Conservation (phyloP, 1,140 invertebrate species). For the Rhagoletis pomonella region DNA sequence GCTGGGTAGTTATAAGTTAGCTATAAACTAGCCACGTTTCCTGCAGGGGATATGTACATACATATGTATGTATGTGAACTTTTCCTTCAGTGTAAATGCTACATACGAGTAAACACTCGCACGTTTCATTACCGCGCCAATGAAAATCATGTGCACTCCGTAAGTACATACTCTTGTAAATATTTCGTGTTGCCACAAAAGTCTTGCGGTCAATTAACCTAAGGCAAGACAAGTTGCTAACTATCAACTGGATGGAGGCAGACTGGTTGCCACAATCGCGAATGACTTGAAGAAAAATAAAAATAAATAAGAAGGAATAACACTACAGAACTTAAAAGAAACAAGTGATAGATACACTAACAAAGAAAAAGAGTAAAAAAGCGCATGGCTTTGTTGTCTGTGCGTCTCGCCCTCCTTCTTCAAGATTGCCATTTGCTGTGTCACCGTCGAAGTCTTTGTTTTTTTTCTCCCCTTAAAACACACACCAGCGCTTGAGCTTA, state of each 20-base stretch:
- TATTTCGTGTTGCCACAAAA: neutral
- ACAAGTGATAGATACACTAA: neutral
- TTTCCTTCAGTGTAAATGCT: neutral
- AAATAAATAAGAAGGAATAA: neutral
- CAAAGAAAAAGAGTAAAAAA: neutral
- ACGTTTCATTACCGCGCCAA: slow-evolving; percentile 1
- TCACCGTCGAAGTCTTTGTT: neutral
- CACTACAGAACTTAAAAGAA: slow-evolving; percentile 8
- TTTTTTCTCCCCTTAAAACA: neutral
- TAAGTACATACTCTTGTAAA: neutral
- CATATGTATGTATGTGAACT: neutral
- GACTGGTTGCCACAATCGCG: neutral
- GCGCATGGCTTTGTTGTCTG: neutral
- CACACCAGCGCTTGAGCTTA: neutral
- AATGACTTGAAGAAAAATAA: slow-evolving; percentile 1
- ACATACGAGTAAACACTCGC: neutral
- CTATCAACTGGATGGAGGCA: neutral
- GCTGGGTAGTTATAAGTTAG: too few species aligned
- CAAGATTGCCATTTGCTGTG: neutral
- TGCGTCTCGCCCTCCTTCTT: neutral
- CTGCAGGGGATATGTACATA: neutral
- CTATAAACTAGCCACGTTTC: too few species aligned
- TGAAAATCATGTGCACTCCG: neutral
- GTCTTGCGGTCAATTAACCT: slow-evolving; percentile 45
- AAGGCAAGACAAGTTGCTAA: slow-evolving; percentile 21